Base-by-base conservation (phyloP, 2,888 invertebrate species). In the Crioceris asparagi region DNA sequence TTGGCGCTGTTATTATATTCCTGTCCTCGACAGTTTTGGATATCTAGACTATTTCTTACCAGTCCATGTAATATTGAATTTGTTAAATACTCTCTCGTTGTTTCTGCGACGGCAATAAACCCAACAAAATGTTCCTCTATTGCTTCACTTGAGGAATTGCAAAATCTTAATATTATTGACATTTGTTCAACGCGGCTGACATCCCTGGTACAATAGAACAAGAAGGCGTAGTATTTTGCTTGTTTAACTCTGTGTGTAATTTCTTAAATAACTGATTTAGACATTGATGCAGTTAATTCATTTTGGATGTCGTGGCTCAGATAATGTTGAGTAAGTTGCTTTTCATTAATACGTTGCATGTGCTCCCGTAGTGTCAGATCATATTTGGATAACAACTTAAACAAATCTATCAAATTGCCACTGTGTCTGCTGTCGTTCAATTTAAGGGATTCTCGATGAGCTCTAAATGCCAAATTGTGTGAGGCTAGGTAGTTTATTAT, bases 1-100 rank as follows among this genome's bases (percentile, higher is more conserved):
- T 51, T 48, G 3, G 48, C 41, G 23, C 44, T 44, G 38, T 47
- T 47, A 32, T 49, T 47, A 31, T 46, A 47, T 19, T 44, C 45
- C 34, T 45, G 48, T 17, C 45, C 45, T 18, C 44, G 30, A 32
- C 43, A 40, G 29, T 40, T 29, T 31, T 36, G 36, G 32, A 44
- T 41, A 41, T 41, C 10, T 32, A 31, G 12, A 11, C 14, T 8
- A 23, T 38, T 27, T 38, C 40, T 43, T 38, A 35, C 35, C 29
- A 38, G 36, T 5, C 36, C 21, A 32, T 25, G 16, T 27, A 36
- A 18, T 29, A 43, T 34, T 12, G 31, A 35, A 35, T 39, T 31
- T 11, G 36, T 35, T 19, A 34, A 18, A 38, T 34, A 34, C 30
- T 39, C 29, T 35, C 32, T 32, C 26, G 36, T 41, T n/a, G 36